A percentile compares a stretch with the other conserved stretches of the same genome.
These are phyloP conservation scores for Hycleus cichorii DNA, from an alignment of 1,140 invertebrate genomes.

Conservation along the genomic window DNA sequence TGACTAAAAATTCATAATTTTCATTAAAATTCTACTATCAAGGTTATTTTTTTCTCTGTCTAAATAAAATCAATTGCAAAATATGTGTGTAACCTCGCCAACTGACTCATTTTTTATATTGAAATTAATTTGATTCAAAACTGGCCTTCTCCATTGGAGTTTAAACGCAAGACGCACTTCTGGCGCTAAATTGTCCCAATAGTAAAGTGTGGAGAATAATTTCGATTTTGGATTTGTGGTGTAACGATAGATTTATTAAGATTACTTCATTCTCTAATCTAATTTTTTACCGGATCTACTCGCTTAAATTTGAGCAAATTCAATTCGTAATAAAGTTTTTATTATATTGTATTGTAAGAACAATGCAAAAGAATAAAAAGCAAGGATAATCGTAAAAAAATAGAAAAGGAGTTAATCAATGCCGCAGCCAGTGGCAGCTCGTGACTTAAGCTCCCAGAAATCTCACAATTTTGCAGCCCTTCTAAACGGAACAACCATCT, in stretches of 20 bases:
- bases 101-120: slow-evolving; percentile 2
- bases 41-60: slow-evolving; percentile 9
- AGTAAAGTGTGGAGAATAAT: too few species aligned
- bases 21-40: slow-evolving; percentile 14
- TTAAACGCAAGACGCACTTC: background rate
- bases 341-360: background rate
- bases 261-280: background rate
- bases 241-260: slow-evolving; percentile 1
- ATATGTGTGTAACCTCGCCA: slow-evolving; percentile 12
- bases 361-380: slow-evolving; percentile 19
- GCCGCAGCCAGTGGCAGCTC: background rate
- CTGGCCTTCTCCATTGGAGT: background rate
- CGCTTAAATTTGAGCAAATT: slow-evolving; percentile 1
- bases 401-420: slow-evolving; percentile 26
- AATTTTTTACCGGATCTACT: too few species aligned
- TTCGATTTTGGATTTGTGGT: background rate
- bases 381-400: slow-evolving; percentile 24
- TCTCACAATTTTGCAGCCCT: too few species aligned
- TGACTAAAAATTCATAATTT: slow-evolving; percentile 3
- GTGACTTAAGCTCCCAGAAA: too few species aligned
- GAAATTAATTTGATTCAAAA: background rate
- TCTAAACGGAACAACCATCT: too few species aligned
- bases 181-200: too few species aligned
- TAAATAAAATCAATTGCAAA: slow-evolving; percentile 7
- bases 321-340: background rate